These are phyloP conservation scores for Gallinago solitaria DNA, from an alignment of 2,797 vertebrate species.

Conservation along the genomic window DNA sequence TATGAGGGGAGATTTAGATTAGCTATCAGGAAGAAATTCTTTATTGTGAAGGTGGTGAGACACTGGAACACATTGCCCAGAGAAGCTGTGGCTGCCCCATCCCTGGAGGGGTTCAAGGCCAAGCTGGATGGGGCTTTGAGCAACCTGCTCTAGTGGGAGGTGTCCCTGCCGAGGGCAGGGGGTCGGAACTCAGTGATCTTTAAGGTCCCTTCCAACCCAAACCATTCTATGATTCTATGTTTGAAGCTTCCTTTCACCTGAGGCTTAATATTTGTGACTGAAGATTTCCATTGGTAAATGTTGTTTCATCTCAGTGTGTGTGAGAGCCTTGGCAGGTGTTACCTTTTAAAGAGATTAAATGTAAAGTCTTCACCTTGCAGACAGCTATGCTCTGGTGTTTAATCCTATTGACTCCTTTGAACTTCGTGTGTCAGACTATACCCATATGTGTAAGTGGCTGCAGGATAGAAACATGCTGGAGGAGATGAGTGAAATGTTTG, in stretches of 20 bases:
- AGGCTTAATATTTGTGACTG: background rate
- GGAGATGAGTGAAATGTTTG: background rate
- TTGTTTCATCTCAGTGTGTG: background rate
- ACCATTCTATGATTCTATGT: background rate
- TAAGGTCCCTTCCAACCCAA: no score
- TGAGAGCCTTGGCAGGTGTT: slow-evolving; percentile 21
- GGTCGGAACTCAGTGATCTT: no score
- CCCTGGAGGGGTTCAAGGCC: no score
- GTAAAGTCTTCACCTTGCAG: slow-evolving; percentile 9
- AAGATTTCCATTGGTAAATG: background rate
- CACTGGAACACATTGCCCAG: no score
- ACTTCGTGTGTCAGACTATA: background rate
- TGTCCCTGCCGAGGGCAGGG: no score
- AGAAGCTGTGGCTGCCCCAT: no score
- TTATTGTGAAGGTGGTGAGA: no score
- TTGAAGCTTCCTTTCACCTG: background rate
- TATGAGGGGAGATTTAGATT: no score
- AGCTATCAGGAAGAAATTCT: no score
- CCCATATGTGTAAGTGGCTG: background rate
- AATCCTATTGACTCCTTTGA: slow-evolving; percentile 31
- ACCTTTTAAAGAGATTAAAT: slow-evolving; percentile 41
- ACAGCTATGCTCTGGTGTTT: slow-evolving; percentile 9
- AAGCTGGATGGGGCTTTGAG: no score
- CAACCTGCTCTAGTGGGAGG: no score
- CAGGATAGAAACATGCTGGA: background rate